Conservation (phyloP, 2,888 invertebrate genomes). For the Ophioninae sp. region DNA sequence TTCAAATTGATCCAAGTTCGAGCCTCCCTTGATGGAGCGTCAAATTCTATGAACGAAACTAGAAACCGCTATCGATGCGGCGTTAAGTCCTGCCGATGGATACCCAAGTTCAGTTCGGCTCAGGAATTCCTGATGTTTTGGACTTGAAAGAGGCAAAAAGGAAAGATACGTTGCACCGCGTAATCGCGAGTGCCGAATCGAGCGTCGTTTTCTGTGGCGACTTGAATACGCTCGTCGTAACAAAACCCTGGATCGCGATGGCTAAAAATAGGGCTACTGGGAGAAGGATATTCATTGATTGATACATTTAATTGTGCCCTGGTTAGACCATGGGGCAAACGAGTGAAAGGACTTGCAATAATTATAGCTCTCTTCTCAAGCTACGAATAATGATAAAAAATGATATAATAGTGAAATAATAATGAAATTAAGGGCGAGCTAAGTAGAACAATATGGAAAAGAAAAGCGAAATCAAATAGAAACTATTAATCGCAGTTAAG, state of each 20-base stretch:
- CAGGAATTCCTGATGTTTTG: not conserved
- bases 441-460: no score
- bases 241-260: constrained; percentile 29
- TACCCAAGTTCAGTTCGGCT: not conserved
- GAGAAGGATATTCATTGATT: no score
- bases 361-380: no score
- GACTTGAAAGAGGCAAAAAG: not conserved
- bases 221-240: constrained; percentile 31
- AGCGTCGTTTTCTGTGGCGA: constrained; percentile 9
- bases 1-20: not conserved
- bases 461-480: no score
- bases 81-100: not conserved
- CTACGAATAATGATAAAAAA: no score
- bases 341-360: no score
- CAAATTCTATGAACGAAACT: not conserved
- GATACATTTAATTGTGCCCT: no score
- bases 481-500: no score
- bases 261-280: not conserved
- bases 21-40: not conserved
- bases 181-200: not conserved
- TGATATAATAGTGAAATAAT: no score
- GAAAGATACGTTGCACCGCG: not conserved
- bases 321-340: no score
- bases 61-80: not conserved
- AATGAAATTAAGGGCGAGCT: no score